phyloP scores from a whole-genome alignment of 2,797 vertebrate species.

The Sebastiscus albofasciatus region DNA sequence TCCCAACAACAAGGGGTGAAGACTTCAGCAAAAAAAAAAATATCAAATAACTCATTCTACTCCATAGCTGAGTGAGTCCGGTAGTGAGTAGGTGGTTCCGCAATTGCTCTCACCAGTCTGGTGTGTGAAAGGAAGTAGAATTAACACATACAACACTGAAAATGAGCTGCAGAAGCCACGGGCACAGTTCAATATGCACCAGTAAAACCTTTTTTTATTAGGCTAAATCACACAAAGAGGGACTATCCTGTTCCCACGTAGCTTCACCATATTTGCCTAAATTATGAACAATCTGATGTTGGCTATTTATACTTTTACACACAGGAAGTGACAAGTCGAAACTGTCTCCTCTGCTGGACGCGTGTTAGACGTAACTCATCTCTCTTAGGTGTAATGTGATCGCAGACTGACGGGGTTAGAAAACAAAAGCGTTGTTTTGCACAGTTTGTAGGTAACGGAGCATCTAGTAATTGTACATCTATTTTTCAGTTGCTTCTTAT shows the following conservation, averaged over 20 bases:
- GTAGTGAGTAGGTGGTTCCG: slow-evolving; percentile 39
- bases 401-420: background rate
- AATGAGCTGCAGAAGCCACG: background rate
- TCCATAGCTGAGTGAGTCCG: background rate
- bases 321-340: slow-evolving; percentile 24
- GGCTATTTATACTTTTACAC: slow-evolving; percentile 7
- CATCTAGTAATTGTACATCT: background rate
- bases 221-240: background rate
- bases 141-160: slow-evolving; percentile 14
- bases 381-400: background rate
- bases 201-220: background rate
- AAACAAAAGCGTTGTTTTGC: background rate
- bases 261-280: background rate
- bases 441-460: background rate
- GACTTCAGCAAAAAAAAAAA: background rate
- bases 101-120: slow-evolving; percentile 17
- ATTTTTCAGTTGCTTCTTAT: background rate
- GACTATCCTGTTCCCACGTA: background rate
- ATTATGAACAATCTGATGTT: slow-evolving; percentile 1
- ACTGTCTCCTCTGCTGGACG: background rate
- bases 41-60: background rate
- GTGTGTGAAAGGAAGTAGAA: slow-evolving; percentile 52
- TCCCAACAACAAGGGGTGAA: background rate
- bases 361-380: background rate
- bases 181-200: background rate